Conservation (phyloP, 2,888 invertebrate genomes). For the Ephialtes manifestator region DNA sequence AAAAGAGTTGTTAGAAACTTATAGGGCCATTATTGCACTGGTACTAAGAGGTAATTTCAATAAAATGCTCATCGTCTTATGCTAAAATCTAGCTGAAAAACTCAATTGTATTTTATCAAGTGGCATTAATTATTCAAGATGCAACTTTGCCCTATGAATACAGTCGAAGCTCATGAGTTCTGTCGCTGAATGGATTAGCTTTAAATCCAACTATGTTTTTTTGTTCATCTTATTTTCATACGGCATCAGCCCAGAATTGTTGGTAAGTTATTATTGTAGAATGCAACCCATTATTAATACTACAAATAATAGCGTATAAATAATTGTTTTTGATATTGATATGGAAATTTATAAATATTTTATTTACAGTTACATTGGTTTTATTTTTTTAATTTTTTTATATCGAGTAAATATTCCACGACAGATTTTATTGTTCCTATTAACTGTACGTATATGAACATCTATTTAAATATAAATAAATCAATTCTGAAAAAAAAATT, state of each 20-base stretch:
- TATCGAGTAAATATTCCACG: no score
- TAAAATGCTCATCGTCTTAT: neutral
- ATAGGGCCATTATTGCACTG: neutral
- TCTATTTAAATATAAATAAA: no score
- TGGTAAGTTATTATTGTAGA: neutral
- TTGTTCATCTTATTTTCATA: neutral
- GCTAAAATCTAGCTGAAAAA: constrained; percentile 16
- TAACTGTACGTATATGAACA: no score
- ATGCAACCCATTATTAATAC: neutral
- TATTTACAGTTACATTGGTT: no score
- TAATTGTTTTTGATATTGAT: no score
- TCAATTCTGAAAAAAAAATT: no score
- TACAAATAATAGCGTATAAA: no score
- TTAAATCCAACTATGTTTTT: neutral
- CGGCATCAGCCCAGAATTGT: neutral
- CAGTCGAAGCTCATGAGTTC: constrained; percentile 81
- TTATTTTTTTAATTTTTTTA: no score
- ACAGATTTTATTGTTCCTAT: no score
- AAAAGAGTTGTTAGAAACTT: neutral
- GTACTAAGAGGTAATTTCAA: neutral
- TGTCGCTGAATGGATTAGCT: constrained; percentile 67
- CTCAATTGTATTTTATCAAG: constrained; percentile 75
- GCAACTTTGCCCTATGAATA: constrained; percentile 84
- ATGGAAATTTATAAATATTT: no score
- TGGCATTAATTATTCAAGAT: constrained; percentile 84